Evolutionary conservation across 2,113 vertebrate species (phyloP).

Genomic region (Anolis carolinensis): DNA sequence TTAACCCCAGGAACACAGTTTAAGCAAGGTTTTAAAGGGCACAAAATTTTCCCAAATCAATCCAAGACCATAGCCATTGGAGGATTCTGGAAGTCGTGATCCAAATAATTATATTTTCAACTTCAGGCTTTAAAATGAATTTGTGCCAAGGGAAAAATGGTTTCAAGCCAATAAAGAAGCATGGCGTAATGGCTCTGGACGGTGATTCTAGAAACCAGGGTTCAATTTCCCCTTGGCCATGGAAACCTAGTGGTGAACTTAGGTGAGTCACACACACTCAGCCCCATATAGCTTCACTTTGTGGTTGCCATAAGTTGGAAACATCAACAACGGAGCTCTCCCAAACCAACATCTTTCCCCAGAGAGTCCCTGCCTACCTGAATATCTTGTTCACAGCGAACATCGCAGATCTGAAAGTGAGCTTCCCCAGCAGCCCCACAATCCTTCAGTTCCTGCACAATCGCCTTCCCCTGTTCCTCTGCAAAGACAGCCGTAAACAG

Average conservation of each 20-base stretch:
- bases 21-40: too few relatives aligned
- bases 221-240: too few relatives aligned
- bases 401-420: neutral
- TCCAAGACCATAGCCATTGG: neutral
- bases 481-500: neutral
- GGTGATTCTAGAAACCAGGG: too few relatives aligned
- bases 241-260: too few relatives aligned
- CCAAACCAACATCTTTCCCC: neutral
- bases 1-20: too few relatives aligned
- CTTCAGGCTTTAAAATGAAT: neutral
- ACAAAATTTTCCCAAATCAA: neutral
- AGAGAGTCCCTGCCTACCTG: neutral
- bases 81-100: neutral
- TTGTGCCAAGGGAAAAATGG: neutral
- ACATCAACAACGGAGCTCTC: too few relatives aligned
- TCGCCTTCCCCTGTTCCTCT: neutral
- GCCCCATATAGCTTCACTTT: too few relatives aligned
- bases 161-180: neutral
- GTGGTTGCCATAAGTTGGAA: too few relatives aligned
- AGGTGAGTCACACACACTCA: too few relatives aligned
- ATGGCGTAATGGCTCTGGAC: too few relatives aligned
- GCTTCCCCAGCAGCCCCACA: neutral
- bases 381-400: conserved; percentile 9
- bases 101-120: neutral
- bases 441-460: neutral